Evolutionary conservation across 2,888 invertebrate species (phyloP).

Genomic region (Balanococcus diminutus): DNA sequence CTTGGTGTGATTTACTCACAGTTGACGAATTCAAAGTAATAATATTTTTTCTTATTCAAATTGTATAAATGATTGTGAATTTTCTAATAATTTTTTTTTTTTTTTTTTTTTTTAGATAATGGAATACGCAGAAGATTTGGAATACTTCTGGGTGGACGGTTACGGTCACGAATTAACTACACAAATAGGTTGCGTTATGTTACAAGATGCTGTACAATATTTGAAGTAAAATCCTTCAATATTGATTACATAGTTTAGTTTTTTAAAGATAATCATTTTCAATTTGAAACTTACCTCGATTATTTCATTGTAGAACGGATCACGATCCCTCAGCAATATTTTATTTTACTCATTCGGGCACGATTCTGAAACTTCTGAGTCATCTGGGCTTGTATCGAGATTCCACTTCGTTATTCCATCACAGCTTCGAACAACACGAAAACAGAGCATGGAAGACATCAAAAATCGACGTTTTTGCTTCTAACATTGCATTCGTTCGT

Average conservation of each 20-base stretch:
- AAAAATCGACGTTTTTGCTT: slow-evolving; percentile 77
- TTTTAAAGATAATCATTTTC: not conserved
- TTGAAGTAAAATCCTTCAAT: slow-evolving; percentile 67
- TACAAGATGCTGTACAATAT: slow-evolving; percentile 73
- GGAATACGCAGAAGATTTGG: slow-evolving; percentile 78
- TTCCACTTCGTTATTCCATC: slow-evolving; percentile 66
- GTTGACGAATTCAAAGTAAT: slow-evolving; percentile 66
- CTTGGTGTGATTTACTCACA: slow-evolving; percentile 78
- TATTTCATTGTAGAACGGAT: not conserved
- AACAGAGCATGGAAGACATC: slow-evolving; percentile 64
- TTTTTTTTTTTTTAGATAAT: slow-evolving; percentile 64
- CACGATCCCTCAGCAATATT: slow-evolving; percentile 61
- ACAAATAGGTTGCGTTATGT: slow-evolving; percentile 75
- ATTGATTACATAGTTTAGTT: not conserved
- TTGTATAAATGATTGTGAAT: no score
- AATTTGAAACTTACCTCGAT: not conserved
- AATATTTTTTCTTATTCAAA: not conserved
- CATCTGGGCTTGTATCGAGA: slow-evolving; percentile 77
- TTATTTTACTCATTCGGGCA: slow-evolving; percentile 84
- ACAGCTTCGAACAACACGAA: slow-evolving; percentile 61
- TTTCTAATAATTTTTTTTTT: slow-evolving; percentile 59
- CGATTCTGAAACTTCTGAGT: slow-evolving; percentile 76
- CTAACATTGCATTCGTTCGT: slow-evolving; percentile 78
- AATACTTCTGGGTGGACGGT: slow-evolving; percentile 82
- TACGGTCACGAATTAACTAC: slow-evolving; percentile 77